phyloP scores from a whole-genome alignment of 2,113 vertebrate species.

The Silurus asotus region DNA sequence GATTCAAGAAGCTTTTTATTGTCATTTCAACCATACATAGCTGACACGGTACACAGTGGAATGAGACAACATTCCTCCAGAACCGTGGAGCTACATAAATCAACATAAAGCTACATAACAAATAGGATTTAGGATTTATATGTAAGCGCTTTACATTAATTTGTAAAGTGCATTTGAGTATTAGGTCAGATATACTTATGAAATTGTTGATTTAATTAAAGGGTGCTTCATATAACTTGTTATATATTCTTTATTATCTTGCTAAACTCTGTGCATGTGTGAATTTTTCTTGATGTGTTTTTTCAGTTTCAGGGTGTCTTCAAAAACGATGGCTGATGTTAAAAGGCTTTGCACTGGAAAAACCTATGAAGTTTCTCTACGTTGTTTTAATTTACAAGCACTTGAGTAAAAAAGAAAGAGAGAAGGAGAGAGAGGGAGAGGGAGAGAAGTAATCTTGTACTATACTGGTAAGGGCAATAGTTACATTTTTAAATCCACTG shows the following conservation, averaged over 20 bases:
- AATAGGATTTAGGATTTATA: not conserved
- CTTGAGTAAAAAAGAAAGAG: slow-evolving; percentile 48
- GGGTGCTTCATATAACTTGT: not conserved
- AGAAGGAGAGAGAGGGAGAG: slow-evolving; percentile 57
- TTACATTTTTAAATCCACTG: not conserved
- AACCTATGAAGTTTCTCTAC: slow-evolving; percentile 81
- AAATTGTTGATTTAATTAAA: not conserved
- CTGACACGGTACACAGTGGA: too few species aligned
- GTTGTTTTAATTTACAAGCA: slow-evolving; percentile 58
- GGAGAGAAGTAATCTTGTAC: slow-evolving; percentile 74
- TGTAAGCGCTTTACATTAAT: not conserved
- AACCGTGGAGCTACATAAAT: too few species aligned
- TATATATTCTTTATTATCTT: not conserved
- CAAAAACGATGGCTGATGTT: slow-evolving; percentile 67
- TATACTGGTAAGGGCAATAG: slow-evolving; percentile 82
- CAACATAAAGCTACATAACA: too few species aligned
- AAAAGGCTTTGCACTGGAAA: slow-evolving; percentile 83
- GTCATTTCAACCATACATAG: too few species aligned
- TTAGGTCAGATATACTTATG: not conserved
- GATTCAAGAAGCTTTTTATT: too few species aligned
- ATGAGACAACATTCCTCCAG: too few species aligned
- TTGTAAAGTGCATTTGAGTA: not conserved
- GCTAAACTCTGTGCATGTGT: not conserved
- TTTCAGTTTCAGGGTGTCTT: slow-evolving; percentile 59
- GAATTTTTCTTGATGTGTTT: slow-evolving; percentile 2